These are phyloP conservation scores for Diadegma fenestrale DNA, from an alignment of 2,888 invertebrate genomes.

Conservation along the genomic window DNA sequence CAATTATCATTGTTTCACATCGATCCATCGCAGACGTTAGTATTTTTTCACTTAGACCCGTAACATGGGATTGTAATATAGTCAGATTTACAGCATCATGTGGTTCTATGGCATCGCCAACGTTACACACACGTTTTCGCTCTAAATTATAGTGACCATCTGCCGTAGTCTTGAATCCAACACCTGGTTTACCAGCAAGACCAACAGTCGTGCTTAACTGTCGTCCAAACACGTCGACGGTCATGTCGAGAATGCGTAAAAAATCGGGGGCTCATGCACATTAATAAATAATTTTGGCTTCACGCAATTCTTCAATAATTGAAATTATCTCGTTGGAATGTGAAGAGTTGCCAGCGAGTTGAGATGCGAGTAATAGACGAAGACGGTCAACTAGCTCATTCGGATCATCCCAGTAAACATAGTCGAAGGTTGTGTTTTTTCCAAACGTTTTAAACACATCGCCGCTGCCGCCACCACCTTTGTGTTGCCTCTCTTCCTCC, in stretches of 20 bases:
- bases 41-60: too few species aligned
- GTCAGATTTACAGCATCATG: too few species aligned
- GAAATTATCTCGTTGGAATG: constrained; percentile 66
- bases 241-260: not conserved
- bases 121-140: not conserved
- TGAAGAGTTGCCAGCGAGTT: constrained; percentile 63
- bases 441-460: too few species aligned
- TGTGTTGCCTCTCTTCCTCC: too few species aligned
- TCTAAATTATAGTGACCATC: not conserved
- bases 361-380: constrained; percentile 61
- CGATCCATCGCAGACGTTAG: too few species aligned
- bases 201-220: too few species aligned
- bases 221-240: constrained; percentile 22
- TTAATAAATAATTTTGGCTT: constrained; percentile 68
- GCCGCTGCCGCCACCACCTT: too few species aligned
- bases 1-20: too few species aligned
- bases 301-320: constrained; percentile 65
- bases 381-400: constrained; percentile 68
- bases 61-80: too few species aligned
- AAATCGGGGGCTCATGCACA: not conserved
- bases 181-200: not conserved
- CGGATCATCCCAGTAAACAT: constrained; percentile 68
- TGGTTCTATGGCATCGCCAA: too few species aligned
- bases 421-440: constrained; percentile 41
- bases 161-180: not conserved